Conservation (phyloP, 2,113 vertebrate genomes). For the Rhynchomys soricoides region DNA sequence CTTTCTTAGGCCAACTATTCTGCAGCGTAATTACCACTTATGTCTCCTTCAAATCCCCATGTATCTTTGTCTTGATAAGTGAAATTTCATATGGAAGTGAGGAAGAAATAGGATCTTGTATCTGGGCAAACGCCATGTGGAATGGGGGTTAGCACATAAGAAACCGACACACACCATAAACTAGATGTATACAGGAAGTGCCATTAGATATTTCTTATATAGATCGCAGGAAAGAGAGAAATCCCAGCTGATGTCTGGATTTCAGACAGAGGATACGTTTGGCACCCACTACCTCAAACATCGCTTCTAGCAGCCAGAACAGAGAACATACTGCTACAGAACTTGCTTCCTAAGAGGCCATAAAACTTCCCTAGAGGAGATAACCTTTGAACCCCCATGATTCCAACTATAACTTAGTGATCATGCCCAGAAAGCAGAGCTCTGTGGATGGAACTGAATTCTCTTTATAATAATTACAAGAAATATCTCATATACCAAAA, state of each 20-base stretch:
- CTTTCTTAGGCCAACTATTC: neutral
- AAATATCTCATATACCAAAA: neutral
- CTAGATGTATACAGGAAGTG: neutral
- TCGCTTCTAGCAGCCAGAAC: neutral
- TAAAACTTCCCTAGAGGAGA: neutral
- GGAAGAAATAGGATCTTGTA: neutral
- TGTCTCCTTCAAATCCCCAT: neutral
- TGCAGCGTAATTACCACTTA: neutral
- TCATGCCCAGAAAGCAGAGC: neutral
- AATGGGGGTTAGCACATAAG: neutral
- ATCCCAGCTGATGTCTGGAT: neutral
- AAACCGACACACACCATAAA: conserved; percentile 1
- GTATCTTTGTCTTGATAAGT: neutral
- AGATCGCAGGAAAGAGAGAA: neutral
- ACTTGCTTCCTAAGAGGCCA: neutral
- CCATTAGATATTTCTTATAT: neutral
- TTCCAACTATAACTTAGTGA: neutral
- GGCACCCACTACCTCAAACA: neutral
- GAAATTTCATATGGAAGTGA: conserved; percentile 20
- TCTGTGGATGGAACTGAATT: neutral
- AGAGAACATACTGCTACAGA: neutral
- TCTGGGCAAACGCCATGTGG: neutral
- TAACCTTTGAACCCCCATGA: neutral
- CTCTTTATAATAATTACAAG: neutral
- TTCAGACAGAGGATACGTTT: neutral